phyloP scores from a whole-genome alignment of 2,113 vertebrate species.

The Tyrannus savana region DNA sequence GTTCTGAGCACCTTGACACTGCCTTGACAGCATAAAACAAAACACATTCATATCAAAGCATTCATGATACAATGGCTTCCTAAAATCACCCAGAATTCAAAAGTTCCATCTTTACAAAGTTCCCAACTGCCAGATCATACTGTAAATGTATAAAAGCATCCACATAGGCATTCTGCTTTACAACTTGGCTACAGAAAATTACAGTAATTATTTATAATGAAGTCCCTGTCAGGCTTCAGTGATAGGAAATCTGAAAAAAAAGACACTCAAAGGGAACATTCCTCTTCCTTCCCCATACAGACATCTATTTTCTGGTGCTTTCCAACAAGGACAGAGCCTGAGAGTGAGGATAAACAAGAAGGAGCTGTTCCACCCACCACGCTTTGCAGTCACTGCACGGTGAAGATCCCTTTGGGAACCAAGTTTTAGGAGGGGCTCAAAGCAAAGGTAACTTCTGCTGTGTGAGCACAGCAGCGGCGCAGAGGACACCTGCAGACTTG shows the following conservation, averaged over 20 bases:
- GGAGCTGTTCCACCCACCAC: rapidly evolving
- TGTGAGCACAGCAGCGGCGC: neutral
- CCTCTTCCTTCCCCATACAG: neutral
- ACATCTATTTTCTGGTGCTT: neutral
- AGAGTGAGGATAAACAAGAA: neutral
- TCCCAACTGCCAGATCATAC: neutral
- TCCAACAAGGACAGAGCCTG: neutral
- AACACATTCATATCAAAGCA: neutral
- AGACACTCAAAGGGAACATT: neutral
- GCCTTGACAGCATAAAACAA: neutral
- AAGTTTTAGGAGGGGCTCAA: neutral
- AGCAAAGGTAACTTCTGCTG: neutral
- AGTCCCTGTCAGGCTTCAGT: neutral
- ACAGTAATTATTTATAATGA: neutral
- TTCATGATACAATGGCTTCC: neutral
- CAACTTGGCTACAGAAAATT: neutral
- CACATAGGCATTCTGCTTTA: neutral
- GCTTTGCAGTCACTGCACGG: neutral
- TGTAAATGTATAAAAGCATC: neutral
- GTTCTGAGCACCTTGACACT: neutral
- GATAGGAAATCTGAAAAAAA: neutral
- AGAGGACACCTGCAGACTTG: neutral
- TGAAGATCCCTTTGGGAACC: neutral
- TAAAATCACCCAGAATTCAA: neutral
- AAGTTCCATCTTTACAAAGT: neutral